Conservation (phyloP, 2,888 invertebrate genomes). For the Plemyria rubiginata region DNA sequence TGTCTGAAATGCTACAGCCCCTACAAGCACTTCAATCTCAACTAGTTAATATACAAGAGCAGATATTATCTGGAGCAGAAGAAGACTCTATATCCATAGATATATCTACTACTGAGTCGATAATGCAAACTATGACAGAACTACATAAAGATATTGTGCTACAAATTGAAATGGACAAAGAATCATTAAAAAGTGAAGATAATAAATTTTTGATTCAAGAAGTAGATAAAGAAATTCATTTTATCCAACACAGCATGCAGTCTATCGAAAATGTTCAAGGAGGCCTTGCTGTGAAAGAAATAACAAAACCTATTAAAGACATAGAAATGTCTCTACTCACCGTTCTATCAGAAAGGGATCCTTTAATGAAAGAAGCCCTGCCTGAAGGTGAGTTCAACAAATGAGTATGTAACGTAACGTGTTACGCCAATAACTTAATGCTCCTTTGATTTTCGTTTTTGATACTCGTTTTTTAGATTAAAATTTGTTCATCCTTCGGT, state of each 20-base stretch:
- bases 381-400: slow-evolving; percentile 58
- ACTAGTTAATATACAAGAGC: slow-evolving; percentile 63
- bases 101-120: slow-evolving; percentile 64
- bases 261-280: slow-evolving; percentile 57
- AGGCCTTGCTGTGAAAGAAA: slow-evolving; percentile 51
- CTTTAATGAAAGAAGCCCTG: slow-evolving; percentile 43
- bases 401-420: no score
- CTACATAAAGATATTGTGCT: slow-evolving; percentile 68
- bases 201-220: slow-evolving; percentile 59
- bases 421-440: no score
- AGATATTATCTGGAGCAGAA: slow-evolving; percentile 58
- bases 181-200: slow-evolving; percentile 53
- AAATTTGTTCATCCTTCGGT: no score
- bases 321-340: slow-evolving; percentile 60
- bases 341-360: slow-evolving; percentile 50
- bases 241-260: slow-evolving; percentile 64
- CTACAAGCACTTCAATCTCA: slow-evolving; percentile 65
- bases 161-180: slow-evolving; percentile 54
- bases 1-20: slow-evolving; percentile 65
- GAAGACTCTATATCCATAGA: slow-evolving; percentile 63
- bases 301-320: slow-evolving; percentile 59
- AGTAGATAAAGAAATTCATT: slow-evolving; percentile 67
- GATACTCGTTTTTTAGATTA: no score
- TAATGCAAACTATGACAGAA: slow-evolving; percentile 65
- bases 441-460: no score